These are phyloP conservation scores for Discoglossus pictus DNA, from an alignment of 2,797 vertebrate genomes.

Conservation along the genomic window DNA sequence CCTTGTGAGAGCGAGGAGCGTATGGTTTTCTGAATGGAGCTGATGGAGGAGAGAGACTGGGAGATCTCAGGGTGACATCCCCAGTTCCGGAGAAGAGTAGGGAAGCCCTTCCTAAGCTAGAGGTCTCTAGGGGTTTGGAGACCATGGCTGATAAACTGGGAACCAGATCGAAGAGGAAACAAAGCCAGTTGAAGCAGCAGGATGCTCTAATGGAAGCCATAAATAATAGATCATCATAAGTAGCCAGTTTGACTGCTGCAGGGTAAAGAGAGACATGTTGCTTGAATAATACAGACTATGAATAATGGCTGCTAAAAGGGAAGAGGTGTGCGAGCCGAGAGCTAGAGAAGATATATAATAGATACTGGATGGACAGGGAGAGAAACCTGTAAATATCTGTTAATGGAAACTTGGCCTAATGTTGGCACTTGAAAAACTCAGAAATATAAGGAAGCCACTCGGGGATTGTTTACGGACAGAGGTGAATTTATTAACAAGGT, in stretches of 20 bases:
- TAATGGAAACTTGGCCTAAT: too few relatives aligned
- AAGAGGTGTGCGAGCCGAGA: neutral
- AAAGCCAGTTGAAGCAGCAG: neutral
- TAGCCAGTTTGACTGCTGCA: slow-evolving; percentile 13
- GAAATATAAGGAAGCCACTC: too few relatives aligned
- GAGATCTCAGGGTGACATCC: neutral
- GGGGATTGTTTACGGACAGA: too few relatives aligned
- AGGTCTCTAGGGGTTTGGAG: neutral
- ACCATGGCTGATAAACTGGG: neutral
- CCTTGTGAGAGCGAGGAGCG: slow-evolving; percentile 14
- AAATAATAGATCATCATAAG: slow-evolving; percentile 35
- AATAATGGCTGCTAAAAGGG: slow-evolving; percentile 29
- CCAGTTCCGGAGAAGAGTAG: neutral
- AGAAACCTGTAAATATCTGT: too few relatives aligned
- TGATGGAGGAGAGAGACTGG: neutral
- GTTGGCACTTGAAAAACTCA: too few relatives aligned
- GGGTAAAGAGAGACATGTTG: slow-evolving; percentile 14
- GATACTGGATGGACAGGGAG: too few relatives aligned
- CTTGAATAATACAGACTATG: slow-evolving; percentile 5
- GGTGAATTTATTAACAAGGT: too few relatives aligned
- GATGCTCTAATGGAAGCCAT: slow-evolving; percentile 31
- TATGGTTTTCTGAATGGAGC: neutral
- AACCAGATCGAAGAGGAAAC: slow-evolving; percentile 7
- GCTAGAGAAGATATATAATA: too few relatives aligned
- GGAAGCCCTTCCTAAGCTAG: neutral